Conservation (phyloP, 2,888 invertebrate genomes). For the Exocentrus adspersus region DNA sequence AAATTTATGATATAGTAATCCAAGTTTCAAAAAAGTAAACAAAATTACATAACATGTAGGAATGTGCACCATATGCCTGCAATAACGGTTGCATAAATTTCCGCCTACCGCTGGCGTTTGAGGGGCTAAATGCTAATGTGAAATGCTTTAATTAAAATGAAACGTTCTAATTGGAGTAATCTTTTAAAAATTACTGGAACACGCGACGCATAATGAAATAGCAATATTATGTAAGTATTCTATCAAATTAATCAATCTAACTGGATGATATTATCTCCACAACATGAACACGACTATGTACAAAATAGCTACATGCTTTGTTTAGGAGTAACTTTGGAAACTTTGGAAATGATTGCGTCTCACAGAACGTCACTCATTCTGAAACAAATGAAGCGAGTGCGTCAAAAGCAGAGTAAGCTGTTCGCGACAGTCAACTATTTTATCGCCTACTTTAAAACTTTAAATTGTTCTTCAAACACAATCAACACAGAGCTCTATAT, state of each 20-base stretch:
- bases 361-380: constrained; percentile 42
- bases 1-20: too few relatives aligned
- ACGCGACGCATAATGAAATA: constrained; percentile 27
- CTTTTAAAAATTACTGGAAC: constrained; percentile 13
- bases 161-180: constrained; percentile 18
- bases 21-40: too few relatives aligned
- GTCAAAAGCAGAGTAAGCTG: constrained; percentile 43
- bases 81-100: not conserved
- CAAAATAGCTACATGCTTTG: constrained; percentile 19
- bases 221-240: constrained; percentile 22
- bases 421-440: constrained; percentile 50
- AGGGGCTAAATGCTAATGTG: not conserved
- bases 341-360: constrained; percentile 40
- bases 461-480: constrained; percentile 41
- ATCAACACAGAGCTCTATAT: constrained; percentile 40
- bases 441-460: constrained; percentile 49
- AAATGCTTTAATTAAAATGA: constrained; percentile 8
- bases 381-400: constrained; percentile 47
- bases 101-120: not conserved
- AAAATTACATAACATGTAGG: not conserved
- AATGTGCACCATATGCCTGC: not conserved
- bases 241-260: constrained; percentile 29
- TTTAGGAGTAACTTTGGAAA: constrained; percentile 28
- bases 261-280: constrained; percentile 21
- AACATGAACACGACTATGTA: constrained; percentile 19